These are phyloP conservation scores for Caranx ignobilis DNA, from an alignment of 2,113 vertebrate genomes.

Conservation along the genomic window DNA sequence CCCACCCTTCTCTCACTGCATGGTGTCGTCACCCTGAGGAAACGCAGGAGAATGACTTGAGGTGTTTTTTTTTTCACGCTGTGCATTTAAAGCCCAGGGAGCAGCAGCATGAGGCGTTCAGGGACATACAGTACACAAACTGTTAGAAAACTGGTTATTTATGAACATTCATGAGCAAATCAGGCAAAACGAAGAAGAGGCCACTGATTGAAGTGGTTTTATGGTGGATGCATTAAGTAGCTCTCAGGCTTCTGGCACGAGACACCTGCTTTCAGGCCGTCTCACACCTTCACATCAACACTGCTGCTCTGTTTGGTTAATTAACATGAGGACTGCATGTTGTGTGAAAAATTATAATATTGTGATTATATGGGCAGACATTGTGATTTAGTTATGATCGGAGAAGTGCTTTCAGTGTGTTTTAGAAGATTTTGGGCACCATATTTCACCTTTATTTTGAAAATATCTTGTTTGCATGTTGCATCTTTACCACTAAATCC, in stretches of 20 bases:
- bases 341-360: too few relatives aligned
- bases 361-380: too few relatives aligned
- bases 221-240: not conserved
- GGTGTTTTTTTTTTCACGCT: conserved; percentile 4
- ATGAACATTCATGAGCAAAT: not conserved
- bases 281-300: not conserved
- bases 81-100: not conserved
- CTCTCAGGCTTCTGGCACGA: not conserved
- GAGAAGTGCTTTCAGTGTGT: too few relatives aligned
- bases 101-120: not conserved
- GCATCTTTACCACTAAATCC: not conserved
- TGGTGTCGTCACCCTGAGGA: conserved; percentile 36
- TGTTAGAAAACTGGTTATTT: not conserved
- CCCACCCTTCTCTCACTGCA: conserved; percentile 42
- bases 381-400: too few relatives aligned
- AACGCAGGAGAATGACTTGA: not conserved
- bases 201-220: not conserved
- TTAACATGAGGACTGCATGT: too few relatives aligned
- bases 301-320: not conserved
- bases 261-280: not conserved
- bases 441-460: too few relatives aligned
- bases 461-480: too few relatives aligned
- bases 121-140: not conserved
- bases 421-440: too few relatives aligned
- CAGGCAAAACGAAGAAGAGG: not conserved